Evolutionary conservation across 2,797 vertebrate genomes (phyloP).

Genomic region (Spinibarbus caldwelli): DNA sequence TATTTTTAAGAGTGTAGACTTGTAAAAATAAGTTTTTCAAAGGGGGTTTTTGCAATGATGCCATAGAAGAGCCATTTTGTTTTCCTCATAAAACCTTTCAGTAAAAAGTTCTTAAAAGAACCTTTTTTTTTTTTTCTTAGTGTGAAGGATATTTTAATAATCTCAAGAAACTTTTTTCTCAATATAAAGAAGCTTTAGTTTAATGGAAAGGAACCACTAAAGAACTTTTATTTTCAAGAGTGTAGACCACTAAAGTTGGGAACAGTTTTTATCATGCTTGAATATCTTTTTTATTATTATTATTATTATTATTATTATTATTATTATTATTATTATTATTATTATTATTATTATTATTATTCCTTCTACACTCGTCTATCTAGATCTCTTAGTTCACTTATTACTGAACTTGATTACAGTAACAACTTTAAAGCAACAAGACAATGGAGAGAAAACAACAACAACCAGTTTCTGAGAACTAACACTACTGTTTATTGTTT

Average conservation of each 20-base stretch:
- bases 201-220: background rate
- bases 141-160: background rate
- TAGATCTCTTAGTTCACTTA: background rate
- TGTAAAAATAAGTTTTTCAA: background rate
- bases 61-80: background rate
- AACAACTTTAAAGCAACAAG: conserved; percentile 1
- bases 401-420: background rate
- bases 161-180: background rate
- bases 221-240: background rate
- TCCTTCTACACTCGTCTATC: background rate
- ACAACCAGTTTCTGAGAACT: conserved; percentile 9
- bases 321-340: no score
- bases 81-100: background rate
- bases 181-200: background rate
- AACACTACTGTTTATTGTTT: conserved; percentile 45
- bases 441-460: conserved; percentile 1
- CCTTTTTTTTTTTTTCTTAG: background rate
- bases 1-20: no score
- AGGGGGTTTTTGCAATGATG: background rate
- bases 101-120: background rate
- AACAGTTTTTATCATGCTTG: background rate
- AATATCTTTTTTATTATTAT: background rate
- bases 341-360: no score
- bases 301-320: background rate
- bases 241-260: background rate